Evolutionary conservation across 2,888 invertebrate species (phyloP).

Genomic region (Lycia hirtaria): DNA sequence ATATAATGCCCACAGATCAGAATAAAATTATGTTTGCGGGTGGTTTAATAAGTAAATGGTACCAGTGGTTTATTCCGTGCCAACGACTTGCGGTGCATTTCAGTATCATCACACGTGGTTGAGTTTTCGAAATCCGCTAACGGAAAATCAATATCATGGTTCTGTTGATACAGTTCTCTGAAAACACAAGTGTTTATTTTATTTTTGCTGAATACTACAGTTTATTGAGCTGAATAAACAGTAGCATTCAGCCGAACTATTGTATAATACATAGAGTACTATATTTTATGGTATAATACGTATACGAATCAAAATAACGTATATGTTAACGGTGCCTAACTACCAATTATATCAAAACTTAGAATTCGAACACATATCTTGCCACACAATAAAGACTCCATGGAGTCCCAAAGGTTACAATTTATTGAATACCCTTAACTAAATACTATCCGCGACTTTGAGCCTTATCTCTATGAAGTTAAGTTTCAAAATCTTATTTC

Average conservation of each 20-base stretch:
- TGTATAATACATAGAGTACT: too few relatives aligned
- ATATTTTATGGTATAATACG: not conserved
- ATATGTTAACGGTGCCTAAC: constrained; percentile 4
- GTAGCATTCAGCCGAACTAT: too few relatives aligned
- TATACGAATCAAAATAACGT: constrained; percentile 6
- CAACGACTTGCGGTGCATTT: not conserved
- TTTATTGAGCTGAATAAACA: too few relatives aligned
- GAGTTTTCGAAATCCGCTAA: constrained; percentile 5
- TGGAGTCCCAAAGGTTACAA: constrained; percentile 14
- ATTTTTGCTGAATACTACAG: too few relatives aligned
- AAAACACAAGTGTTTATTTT: too few relatives aligned
- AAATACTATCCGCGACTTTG: not conserved
- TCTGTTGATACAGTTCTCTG: not conserved
- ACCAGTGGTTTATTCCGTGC: not conserved
- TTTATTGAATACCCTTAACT: constrained; percentile 9
- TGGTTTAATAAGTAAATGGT: too few relatives aligned
- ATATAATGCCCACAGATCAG: too few relatives aligned
- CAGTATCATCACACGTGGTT: constrained; percentile 3
- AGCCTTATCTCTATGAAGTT: not conserved
- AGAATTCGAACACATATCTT: constrained; percentile 10
- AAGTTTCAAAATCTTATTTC: constrained; percentile 6
- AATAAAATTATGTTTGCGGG: too few relatives aligned
- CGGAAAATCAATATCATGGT: constrained; percentile 8
- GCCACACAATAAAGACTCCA: constrained; percentile 3
- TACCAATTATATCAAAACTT: constrained; percentile 22